phyloP scores from a whole-genome alignment of 2,888 invertebrate species.

The Emmelina monodactyla region DNA sequence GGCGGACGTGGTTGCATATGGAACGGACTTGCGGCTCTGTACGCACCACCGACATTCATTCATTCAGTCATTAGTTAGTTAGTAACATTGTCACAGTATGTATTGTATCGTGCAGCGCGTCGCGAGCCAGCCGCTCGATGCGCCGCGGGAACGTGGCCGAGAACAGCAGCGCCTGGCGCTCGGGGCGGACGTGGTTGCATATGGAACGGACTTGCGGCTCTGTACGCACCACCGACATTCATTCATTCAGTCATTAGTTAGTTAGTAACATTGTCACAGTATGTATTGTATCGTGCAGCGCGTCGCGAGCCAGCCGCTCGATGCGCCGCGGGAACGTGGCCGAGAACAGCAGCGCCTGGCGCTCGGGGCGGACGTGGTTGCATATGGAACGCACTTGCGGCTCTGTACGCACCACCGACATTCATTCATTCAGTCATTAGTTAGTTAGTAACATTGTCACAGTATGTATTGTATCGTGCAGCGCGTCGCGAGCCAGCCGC shows the following conservation, averaged over 20 bases:
- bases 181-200: constrained; percentile 95
- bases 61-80: too few species aligned
- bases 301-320: constrained; percentile 93
- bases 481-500: constrained; percentile 90
- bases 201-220: constrained; percentile 93
- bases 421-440: too few species aligned
- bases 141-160: constrained; percentile 96
- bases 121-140: constrained; percentile 92
- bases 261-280: too few species aligned
- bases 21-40: constrained; percentile 89
- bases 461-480: too few species aligned
- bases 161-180: constrained; percentile 94
- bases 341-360: constrained; percentile 95
- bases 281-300: constrained; percentile 91
- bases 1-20: constrained; percentile 95
- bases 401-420: too few species aligned
- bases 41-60: too few species aligned
- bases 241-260: too few species aligned
- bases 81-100: too few species aligned
- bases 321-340: constrained; percentile 96
- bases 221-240: too few species aligned
- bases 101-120: constrained; percentile 92
- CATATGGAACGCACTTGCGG: constrained; percentile 97
- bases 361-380: constrained; percentile 93
- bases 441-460: too few species aligned